Conservation (phyloP, 2,888 invertebrate genomes). For the Drosophila flavopinicola region DNA sequence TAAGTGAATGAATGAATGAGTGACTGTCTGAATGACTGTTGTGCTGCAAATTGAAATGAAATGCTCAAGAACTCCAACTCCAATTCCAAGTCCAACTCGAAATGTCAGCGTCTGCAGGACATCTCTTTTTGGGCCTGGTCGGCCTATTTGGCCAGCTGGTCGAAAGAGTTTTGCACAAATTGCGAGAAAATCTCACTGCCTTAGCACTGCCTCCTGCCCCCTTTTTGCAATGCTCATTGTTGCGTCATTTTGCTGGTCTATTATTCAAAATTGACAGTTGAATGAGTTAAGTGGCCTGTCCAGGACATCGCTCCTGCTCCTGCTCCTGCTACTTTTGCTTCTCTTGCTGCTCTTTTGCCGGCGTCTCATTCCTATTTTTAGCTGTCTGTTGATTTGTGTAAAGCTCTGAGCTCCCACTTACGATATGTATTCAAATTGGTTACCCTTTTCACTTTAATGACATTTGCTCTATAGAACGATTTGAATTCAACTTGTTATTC, state of each 20-base stretch:
- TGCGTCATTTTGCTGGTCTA: slow-evolving; percentile 71
- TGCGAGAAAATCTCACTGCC: slow-evolving; percentile 63
- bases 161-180: slow-evolving; percentile 69
- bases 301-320: slow-evolving; percentile 22
- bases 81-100: not conserved
- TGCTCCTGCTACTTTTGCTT: slow-evolving; percentile 1
- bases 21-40: slow-evolving; percentile 34
- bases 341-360: slow-evolving; percentile 13
- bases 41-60: slow-evolving; percentile 62
- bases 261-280: slow-evolving; percentile 78
- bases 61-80: slow-evolving; percentile 32
- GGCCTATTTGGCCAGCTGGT: slow-evolving; percentile 38
- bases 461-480: slow-evolving; percentile 50
- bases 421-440: slow-evolving; percentile 14
- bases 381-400: slow-evolving; percentile 33
- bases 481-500: slow-evolving; percentile 36
- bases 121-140: slow-evolving; percentile 8
- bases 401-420: not conserved
- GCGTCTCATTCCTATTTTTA: slow-evolving; percentile 29
- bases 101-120: slow-evolving; percentile 6
- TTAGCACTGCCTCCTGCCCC: slow-evolving; percentile 16
- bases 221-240: slow-evolving; percentile 49
- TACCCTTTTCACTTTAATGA: slow-evolving; percentile 65
- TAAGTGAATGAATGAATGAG: slow-evolving; percentile 44
- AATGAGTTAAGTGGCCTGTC: slow-evolving; percentile 69